Percentiles rank a stretch among this genome's conserved stretches.
phyloP scores from a whole-genome alignment of 2,888 invertebrate species.

The Scaptomyza reducta region DNA sequence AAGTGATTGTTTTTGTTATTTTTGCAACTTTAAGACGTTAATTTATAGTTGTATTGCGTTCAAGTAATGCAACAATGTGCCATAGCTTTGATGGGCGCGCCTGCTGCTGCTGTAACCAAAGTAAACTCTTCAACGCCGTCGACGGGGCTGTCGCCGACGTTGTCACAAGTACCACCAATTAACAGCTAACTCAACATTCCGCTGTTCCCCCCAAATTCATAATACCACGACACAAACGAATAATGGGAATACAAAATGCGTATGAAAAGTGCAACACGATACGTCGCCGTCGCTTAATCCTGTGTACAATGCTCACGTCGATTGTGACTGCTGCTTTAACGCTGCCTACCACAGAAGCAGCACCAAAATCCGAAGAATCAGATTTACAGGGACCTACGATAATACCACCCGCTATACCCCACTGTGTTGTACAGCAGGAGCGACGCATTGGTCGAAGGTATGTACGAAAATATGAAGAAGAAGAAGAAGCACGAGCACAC shows the following conservation, averaged over 20 bases:
- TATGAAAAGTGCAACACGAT: slow-evolving; percentile 60
- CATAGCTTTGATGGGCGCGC: slow-evolving; percentile 71
- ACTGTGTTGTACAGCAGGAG: slow-evolving; percentile 79
- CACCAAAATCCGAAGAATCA: slow-evolving; percentile 36
- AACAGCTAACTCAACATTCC: slow-evolving; percentile 54
- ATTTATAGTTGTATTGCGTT: slow-evolving; percentile 15
- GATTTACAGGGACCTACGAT: slow-evolving; percentile 53
- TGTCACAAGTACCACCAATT: slow-evolving; percentile 59
- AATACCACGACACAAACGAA: slow-evolving; percentile 42
- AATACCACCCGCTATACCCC: slow-evolving; percentile 68
- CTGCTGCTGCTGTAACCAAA: slow-evolving; percentile 53
- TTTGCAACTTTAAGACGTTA: slow-evolving; percentile 14
- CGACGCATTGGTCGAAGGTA: slow-evolving; percentile 83
- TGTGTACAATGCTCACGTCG: slow-evolving; percentile 78
- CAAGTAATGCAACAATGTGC: slow-evolving; percentile 80
- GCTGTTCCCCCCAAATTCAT: slow-evolving; percentile 10
- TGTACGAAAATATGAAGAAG: slow-evolving; percentile 7
- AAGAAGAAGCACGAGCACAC: not conserved
- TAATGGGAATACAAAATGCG: slow-evolving; percentile 74
- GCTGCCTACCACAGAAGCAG: slow-evolving; percentile 34
- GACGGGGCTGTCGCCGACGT: slow-evolving; percentile 45
- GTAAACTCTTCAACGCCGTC: slow-evolving; percentile 33
- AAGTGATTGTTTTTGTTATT: slow-evolving; percentile 15
- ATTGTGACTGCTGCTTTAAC: slow-evolving; percentile 71
- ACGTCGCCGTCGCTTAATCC: slow-evolving; percentile 60